A percentile compares a stretch with the other conserved stretches of the same genome.
phyloP scores from a whole-genome alignment of 1,140 invertebrate species.

The Calycopis cecrops region DNA sequence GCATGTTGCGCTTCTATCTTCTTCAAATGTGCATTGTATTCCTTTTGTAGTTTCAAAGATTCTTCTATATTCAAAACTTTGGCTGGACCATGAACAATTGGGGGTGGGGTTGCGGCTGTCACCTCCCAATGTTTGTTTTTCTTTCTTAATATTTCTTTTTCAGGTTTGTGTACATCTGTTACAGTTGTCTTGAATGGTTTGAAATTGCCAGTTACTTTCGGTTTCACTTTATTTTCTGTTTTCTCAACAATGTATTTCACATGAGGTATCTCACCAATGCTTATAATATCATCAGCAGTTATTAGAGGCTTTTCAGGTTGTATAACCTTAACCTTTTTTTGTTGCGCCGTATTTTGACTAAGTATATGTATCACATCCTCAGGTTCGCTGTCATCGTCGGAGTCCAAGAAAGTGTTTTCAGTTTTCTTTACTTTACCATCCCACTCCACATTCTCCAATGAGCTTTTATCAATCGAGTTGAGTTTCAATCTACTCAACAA shows the following conservation, averaged over 20 bases:
- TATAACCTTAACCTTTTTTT: conserved; percentile 76
- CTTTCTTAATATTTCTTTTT: conserved; percentile 77
- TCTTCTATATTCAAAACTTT: conserved; percentile 76
- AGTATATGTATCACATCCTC: conserved; percentile 81
- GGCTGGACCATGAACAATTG: conserved; percentile 73
- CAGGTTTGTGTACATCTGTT: conserved; percentile 77
- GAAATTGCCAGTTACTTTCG: conserved; percentile 67
- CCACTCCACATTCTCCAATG: conserved; percentile 81
- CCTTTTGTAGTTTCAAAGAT: conserved; percentile 76
- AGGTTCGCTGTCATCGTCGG: conserved; percentile 79
- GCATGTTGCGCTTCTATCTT: conserved; percentile 58
- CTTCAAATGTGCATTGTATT: conserved; percentile 57
- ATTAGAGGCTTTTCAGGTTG: conserved; percentile 75
- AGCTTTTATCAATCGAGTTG: conserved; percentile 71
- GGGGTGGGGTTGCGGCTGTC: conserved; percentile 81
- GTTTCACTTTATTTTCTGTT: conserved; percentile 65
- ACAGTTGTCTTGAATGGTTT: conserved; percentile 81
- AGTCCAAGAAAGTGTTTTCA: conserved; percentile 74
- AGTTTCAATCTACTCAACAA: conserved; percentile 79
- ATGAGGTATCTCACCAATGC: conserved; percentile 76
- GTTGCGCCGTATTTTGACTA: conserved; percentile 76
- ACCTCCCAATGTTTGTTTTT: conserved; percentile 80
- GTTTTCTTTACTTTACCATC: conserved; percentile 70
- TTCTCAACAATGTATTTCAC: conserved; percentile 78
- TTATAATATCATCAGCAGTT: conserved; percentile 77